phyloP scores from a whole-genome alignment of 2,888 invertebrate species.

The Oeneis ivallda region DNA sequence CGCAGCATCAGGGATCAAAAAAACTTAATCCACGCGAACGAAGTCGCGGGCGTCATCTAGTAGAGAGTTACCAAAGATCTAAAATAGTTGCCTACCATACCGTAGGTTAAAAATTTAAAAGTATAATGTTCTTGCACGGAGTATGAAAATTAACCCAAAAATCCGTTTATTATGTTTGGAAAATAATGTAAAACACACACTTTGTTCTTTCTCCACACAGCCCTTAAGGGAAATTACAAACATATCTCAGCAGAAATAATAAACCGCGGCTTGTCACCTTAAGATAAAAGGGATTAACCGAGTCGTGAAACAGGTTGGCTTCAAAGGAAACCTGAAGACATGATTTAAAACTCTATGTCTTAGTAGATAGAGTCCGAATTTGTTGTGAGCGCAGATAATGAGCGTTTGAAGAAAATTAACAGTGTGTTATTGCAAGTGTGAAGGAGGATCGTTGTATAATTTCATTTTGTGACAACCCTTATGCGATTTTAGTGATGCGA shows the following conservation, averaged over 20 bases:
- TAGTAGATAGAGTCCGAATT: conserved; percentile 40
- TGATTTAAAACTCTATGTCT: conserved; percentile 33
- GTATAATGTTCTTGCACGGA: not conserved
- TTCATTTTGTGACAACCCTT: conserved; percentile 73
- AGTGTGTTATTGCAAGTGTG: conserved; percentile 73
- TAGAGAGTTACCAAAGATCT: too few relatives aligned
- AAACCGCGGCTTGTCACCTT: conserved; percentile 73
- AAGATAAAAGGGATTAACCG: conserved; percentile 75
- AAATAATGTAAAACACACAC: conserved; percentile 24
- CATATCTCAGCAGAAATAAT: conserved; percentile 73
- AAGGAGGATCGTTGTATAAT: conserved; percentile 74
- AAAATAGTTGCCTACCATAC: not conserved
- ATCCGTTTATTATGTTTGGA: conserved; percentile 14
- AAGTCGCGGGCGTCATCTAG: too few relatives aligned
- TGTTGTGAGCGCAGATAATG: conserved; percentile 37
- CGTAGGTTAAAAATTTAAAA: too few relatives aligned
- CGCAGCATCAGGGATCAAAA: too few relatives aligned
- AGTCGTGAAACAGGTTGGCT: conserved; percentile 71
- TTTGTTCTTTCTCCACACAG: conserved; percentile 31
- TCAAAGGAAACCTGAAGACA: conserved; percentile 17
- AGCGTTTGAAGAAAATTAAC: conserved; percentile 61
- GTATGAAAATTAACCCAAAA: conserved; percentile 9
- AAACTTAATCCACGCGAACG: too few relatives aligned
- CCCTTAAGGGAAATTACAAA: conserved; percentile 54
- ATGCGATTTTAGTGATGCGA: conserved; percentile 57